phyloP scores from a whole-genome alignment of 2,113 vertebrate species.

The Trichechus manatus region DNA sequence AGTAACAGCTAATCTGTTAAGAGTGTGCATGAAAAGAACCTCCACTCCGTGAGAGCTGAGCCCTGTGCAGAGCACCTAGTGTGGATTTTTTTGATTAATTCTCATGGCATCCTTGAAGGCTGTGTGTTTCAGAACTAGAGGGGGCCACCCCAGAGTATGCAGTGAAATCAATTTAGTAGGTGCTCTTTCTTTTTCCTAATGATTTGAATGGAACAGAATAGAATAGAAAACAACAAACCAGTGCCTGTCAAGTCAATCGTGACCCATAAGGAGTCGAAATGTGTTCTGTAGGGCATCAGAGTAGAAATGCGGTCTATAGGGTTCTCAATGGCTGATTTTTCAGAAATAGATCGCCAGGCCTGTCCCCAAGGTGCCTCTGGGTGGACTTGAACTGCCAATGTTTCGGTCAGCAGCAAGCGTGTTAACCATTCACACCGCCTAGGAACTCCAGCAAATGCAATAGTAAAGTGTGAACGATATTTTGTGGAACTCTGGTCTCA shows the following conservation, averaged over 20 bases:
- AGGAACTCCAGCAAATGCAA: too few species aligned
- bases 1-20: not conserved
- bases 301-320: not conserved
- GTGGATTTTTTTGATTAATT: not conserved
- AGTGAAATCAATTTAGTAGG: not conserved
- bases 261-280: not conserved
- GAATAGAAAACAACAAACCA: not conserved
- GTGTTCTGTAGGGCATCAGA: too few species aligned
- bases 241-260: not conserved
- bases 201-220: fast-evolving
- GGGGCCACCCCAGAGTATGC: not conserved
- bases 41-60: not conserved
- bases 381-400: not conserved
- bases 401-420: not conserved
- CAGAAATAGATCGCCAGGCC: not conserved
- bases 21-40: not conserved
- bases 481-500: fast-evolving
- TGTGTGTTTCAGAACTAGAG: not conserved
- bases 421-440: too few species aligned
- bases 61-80: fast-evolving
- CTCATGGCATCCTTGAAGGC: not conserved
- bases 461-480: not conserved
- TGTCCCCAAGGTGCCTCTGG: not conserved
- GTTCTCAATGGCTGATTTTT: not conserved
- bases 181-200: not conserved